These are phyloP conservation scores for Argyresthia albistria DNA, from an alignment of 2,888 invertebrate genomes.

Conservation along the genomic window DNA sequence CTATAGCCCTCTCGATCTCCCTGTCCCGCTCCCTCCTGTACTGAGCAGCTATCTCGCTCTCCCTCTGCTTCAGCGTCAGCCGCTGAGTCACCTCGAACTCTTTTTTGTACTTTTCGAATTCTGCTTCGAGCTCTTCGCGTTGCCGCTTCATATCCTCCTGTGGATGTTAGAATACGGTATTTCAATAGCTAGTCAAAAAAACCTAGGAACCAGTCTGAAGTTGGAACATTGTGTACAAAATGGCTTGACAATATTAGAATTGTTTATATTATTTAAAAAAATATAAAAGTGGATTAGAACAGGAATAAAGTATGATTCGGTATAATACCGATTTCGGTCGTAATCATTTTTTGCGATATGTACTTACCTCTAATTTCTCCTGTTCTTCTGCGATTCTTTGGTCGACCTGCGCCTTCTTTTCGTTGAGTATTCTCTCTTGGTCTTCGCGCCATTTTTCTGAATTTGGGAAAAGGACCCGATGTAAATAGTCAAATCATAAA, in stretches of 20 bases:
- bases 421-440: slow-evolving; percentile 40
- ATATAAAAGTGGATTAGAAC: no score
- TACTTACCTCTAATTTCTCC: slow-evolving; percentile 35
- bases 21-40: slow-evolving; percentile 82
- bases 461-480: not conserved
- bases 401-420: slow-evolving; percentile 35
- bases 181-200: no score
- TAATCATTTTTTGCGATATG: no score
- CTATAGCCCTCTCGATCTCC: slow-evolving; percentile 83
- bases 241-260: no score
- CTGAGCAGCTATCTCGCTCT: slow-evolving; percentile 77
- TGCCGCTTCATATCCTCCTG: slow-evolving; percentile 64
- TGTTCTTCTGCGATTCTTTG: slow-evolving; percentile 35
- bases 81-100: slow-evolving; percentile 76
- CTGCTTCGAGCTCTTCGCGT: slow-evolving; percentile 73
- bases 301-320: no score
- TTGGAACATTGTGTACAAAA: no score
- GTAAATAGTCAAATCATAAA: no score
- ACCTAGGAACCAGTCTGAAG: no score
- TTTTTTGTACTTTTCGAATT: slow-evolving; percentile 76
- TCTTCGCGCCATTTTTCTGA: slow-evolving; percentile 49
- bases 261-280: no score
- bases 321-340: no score
- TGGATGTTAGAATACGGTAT: no score
- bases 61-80: slow-evolving; percentile 74